Evolutionary conservation across 2,797 vertebrate species (phyloP), one percentile per base, ranked within the genome.

Genomic region (Melanotaenia trifasciata): DNA sequence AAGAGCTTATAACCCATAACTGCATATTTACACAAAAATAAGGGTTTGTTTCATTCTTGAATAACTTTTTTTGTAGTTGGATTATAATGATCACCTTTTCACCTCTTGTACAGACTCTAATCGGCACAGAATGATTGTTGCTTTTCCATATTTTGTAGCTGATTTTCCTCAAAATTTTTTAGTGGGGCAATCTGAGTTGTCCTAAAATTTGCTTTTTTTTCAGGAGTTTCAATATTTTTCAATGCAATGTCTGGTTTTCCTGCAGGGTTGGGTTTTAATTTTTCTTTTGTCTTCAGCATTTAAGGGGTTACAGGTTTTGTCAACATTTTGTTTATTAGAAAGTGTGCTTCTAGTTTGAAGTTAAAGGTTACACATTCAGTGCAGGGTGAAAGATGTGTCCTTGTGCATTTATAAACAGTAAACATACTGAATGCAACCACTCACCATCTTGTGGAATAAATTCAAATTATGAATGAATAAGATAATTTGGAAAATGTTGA

Each of bases 91-190:
- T 72, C 40, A 47, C 11, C 54, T 85, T 88, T 84, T 76, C 76
- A 76, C 45, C 51, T 74, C 50, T 69, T 88, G 79, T 86, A 86
- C 65, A 78, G 81, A 78, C 16, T 64, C n/a, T 1, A 58, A 80
- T 76, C 12, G 9, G 57, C 59, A 62, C 58, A 61, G 45, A 61
- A 10, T 20, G 14, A 14, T 67, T 64, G 9, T 7, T 53, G 1
- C 8, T 53, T 43, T 57, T 32, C 10, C 11, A 58, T 36, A 30
- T 28, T 64, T 60, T 45, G 20, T 61, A 60, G 56, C 22, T 11
- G 47, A n/a, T 5, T 24, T 63, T 26, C 2, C 6, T 8, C n/a
- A 1, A 5, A 3, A 4, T 20, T 57, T 6, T 32, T 32, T 4
- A 9, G 26, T 57, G 7, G 28, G 16, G 7, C 13, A 18, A 9